Evolutionary conservation across 2,113 vertebrate genomes (phyloP), one percentile per base, ranked within the genome.

Genomic region (Fulica atra): DNA sequence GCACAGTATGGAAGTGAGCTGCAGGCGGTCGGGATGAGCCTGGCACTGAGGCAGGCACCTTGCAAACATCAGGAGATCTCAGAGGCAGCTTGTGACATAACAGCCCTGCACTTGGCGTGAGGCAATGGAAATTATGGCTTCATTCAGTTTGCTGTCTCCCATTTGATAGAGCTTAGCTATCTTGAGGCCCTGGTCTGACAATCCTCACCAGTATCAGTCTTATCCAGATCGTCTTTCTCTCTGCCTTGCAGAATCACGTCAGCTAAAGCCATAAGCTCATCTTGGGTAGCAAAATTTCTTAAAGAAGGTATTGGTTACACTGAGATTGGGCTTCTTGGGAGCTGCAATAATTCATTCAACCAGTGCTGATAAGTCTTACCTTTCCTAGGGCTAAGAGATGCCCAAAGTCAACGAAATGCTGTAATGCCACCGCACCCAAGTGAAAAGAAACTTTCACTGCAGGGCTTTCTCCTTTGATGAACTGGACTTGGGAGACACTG

Each of bases 21-120:
- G 68, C 44, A 25, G n/a, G 16, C 0, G 14, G 46, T 10, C 69
- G 38, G 28, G 25, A 46, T 10, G 31, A 69, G 26, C 31, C 11
- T 12, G 23, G 12, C 28, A n/a, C 33, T 0, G 0, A 35, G 38
- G 53, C 19, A 14, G 53, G 17, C 36, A 20, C 17, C 12, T 56
- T 33, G 16, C 33, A 26, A 42, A 44, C 21, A 29, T 18, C 23
- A 31, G 33, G n/a, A 65, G 28, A 28, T 33, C 25, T 20, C 16
- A 40, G n/a, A 42, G 25, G 28, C 7, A n/a, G 28, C 19, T 57
- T 2, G 2, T 24, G 59, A 36, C 0, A 0, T 51, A 35, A 51
- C 19, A 76, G 44, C 36, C 44, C 20, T 70, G 44, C 59, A 38
- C 31, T 33, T 61, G 64, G 57, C 17, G 42, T 1, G 2, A 25